These are phyloP conservation scores for Stigmatopora nigra DNA, from an alignment of 2,113 vertebrate species.

Conservation along the genomic window DNA sequence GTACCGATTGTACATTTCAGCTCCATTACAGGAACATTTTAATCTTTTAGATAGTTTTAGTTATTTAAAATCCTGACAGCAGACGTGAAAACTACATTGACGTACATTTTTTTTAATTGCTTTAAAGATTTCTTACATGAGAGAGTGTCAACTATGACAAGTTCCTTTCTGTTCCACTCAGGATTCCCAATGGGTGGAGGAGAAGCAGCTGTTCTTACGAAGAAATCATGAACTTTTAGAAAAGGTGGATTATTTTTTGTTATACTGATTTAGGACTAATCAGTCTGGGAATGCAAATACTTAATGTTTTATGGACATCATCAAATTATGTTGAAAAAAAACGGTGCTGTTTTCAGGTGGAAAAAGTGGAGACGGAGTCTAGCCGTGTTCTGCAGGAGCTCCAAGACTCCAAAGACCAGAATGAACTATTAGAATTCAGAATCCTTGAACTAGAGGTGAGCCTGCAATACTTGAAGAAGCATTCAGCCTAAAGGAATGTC, in stretches of 20 bases:
- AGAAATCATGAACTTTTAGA: conserved; percentile 95
- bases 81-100: no score
- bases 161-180: conserved; percentile 43
- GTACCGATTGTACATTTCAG: not conserved
- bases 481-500: not conserved
- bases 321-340: no score
- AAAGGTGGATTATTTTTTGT: conserved; percentile 69
- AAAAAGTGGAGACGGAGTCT: conserved; percentile 82
- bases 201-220: conserved; percentile 93
- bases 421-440: conserved; percentile 94
- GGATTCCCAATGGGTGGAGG: conserved; percentile 98
- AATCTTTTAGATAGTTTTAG: no score
- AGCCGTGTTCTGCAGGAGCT: conserved; percentile 84
- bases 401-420: conserved; percentile 95
- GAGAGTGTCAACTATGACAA: no score
- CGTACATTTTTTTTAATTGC: no score
- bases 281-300: no score
- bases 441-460: conserved; percentile 92
- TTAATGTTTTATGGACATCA: no score
- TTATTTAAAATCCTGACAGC: no score
- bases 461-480: not conserved
- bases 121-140: no score
- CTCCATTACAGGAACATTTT: no score
- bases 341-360: conserved; percentile 69
- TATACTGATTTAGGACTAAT: not conserved